Percentiles rank a stretch among this genome's conserved stretches.
Evolutionary conservation across 2,113 vertebrate genomes (phyloP).

Genomic region (Passer montanus): DNA sequence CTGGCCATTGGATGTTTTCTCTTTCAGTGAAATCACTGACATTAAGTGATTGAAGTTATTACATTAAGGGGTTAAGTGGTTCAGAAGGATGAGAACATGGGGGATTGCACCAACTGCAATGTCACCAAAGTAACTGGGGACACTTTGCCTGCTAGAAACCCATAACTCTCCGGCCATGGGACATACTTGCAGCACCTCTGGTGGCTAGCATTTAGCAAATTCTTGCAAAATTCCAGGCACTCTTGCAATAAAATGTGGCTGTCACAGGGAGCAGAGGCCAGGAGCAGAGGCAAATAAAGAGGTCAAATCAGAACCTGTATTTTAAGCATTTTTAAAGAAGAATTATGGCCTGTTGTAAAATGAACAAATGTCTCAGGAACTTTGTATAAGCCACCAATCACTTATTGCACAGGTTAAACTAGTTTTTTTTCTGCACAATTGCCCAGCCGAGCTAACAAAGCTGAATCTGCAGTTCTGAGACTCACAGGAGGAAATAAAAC

Average conservation of each 20-base stretch:
- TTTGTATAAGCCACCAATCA: constrained; percentile 4
- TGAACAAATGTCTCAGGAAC: neutral
- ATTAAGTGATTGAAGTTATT: neutral
- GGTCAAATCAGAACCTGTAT: neutral
- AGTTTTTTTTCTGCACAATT: neutral
- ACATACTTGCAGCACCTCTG: neutral
- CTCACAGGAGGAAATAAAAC: constrained; percentile 25
- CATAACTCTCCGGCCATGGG: neutral
- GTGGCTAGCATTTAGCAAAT: neutral
- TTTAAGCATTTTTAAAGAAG: neutral
- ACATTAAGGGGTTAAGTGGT: neutral
- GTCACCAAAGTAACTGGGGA: neutral
- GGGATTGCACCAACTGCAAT: neutral
- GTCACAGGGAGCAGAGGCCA: neutral
- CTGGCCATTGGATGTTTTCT: neutral
- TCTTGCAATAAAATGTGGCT: neutral
- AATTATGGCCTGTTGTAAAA: constrained; percentile 30
- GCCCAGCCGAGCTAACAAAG: constrained; percentile 28
- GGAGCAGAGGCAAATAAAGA: neutral
- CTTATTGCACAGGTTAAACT: constrained; percentile 31
- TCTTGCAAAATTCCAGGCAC: neutral
- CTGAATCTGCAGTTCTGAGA: constrained; percentile 43
- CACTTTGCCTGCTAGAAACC: neutral
- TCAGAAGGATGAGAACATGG: neutral
- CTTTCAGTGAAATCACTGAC: neutral